These are phyloP conservation scores for Brachyistius frenatus DNA, from an alignment of 2,113 vertebrate species.

Conservation along the genomic window DNA sequence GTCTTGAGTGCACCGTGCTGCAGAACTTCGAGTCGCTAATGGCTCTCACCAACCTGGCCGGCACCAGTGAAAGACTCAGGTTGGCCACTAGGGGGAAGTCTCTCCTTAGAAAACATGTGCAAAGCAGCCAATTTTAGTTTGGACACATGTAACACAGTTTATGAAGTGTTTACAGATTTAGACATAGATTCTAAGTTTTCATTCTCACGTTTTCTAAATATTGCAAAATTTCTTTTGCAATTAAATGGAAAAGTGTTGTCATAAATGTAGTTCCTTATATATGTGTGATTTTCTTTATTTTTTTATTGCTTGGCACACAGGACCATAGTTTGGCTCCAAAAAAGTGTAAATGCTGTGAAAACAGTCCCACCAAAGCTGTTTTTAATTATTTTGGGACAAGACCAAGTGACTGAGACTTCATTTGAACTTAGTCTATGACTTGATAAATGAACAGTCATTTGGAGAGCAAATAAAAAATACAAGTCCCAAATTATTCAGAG, in stretches of 20 bases:
- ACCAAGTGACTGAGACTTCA: neutral
- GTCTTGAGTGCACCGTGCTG: constrained; percentile 89
- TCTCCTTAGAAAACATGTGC: constrained; percentile 6
- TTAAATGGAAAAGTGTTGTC: too few relatives aligned
- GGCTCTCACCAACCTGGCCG: constrained; percentile 95
- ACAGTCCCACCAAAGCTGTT: too few relatives aligned
- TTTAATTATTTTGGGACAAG: too few relatives aligned
- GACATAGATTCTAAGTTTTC: neutral
- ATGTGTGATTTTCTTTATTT: too few relatives aligned
- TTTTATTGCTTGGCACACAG: neutral
- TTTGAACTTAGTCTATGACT: neutral
- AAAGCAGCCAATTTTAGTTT: neutral
- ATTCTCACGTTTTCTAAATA: too few relatives aligned
- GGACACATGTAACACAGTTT: too few relatives aligned
- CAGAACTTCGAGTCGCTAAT: constrained; percentile 99
- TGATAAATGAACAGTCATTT: constrained; percentile 2
- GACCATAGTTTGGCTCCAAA: neutral
- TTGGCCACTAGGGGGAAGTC: constrained; percentile 77
- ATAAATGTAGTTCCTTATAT: too few relatives aligned
- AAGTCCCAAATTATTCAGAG: neutral
- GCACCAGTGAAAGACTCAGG: constrained; percentile 94
- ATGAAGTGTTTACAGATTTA: neutral
- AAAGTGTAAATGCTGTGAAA: neutral
- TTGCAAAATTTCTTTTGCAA: too few relatives aligned
- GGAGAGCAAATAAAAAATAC: accelerated